Percentiles rank a stretch among this genome's conserved stretches.
These are phyloP conservation scores for Cathartes aura DNA, from an alignment of 2,113 vertebrate species.

Conservation along the genomic window DNA sequence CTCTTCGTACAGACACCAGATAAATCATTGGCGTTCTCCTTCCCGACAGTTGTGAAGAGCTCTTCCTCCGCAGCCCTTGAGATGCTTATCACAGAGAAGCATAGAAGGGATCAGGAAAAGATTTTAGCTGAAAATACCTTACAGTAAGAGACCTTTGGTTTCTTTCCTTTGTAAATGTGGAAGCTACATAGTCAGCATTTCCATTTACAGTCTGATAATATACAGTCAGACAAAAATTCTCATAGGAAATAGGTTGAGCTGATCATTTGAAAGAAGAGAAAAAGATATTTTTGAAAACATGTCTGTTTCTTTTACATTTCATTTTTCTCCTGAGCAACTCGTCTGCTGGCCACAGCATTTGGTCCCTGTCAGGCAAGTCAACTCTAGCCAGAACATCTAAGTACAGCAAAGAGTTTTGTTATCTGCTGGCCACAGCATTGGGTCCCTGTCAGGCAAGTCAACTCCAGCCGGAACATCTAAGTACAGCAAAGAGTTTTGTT, in stretches of 20 bases:
- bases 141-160: not conserved
- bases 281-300: not conserved
- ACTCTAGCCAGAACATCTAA: not conserved
- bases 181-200: not conserved
- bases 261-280: not conserved
- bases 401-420: not conserved
- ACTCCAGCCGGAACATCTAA: not conserved
- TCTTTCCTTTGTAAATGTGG: not conserved
- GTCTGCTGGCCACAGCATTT: not conserved
- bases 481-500: not conserved
- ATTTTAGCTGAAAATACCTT: not conserved
- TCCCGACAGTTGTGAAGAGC: not conserved
- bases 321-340: not conserved
- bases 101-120: not conserved
- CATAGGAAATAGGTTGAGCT: not conserved
- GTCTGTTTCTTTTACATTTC: not conserved
- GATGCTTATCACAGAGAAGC: not conserved
- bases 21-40: not conserved
- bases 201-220: not conserved
- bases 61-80: not conserved
- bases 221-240: not conserved
- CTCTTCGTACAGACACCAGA: not conserved
- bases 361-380: not conserved
- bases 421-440: not conserved
- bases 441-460: not conserved